Conservation (phyloP, 1,140 invertebrate genomes). For the Hylyphantes graminicola region DNA sequence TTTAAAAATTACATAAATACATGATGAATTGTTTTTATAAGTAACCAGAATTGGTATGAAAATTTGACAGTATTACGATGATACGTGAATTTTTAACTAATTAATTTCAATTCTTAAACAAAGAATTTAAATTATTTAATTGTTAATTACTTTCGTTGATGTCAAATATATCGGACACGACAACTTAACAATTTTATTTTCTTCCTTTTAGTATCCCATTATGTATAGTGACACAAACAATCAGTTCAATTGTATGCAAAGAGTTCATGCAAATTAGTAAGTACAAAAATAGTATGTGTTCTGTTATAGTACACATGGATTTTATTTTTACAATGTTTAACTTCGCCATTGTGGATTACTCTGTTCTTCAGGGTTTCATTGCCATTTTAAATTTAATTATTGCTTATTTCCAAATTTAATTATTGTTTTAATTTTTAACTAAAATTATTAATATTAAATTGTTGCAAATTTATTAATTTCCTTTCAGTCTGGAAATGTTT, state of each 20-base stretch:
- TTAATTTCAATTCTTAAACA: background rate
- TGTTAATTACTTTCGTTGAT: background rate
- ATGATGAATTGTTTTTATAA: background rate
- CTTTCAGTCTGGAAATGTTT: constrained; percentile 69
- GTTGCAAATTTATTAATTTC: background rate
- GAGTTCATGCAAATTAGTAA: constrained; percentile 72
- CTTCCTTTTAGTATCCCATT: constrained; percentile 65
- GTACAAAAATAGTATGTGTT: constrained; percentile 45
- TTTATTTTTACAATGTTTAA: background rate
- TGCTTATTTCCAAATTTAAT: too few relatives aligned
- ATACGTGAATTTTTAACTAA: too few relatives aligned
- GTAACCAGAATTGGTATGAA: background rate
- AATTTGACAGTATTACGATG: too few relatives aligned
- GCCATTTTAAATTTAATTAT: too few relatives aligned
- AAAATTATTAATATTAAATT: too few relatives aligned
- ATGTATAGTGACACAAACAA: constrained; percentile 65
- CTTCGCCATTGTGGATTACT: background rate
- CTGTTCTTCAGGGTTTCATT: background rate
- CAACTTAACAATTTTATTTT: background rate
- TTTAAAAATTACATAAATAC: background rate
- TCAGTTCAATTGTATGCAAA: constrained; percentile 68
- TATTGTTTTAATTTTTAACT: too few relatives aligned
- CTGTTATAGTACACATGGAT: background rate
- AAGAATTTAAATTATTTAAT: background rate
- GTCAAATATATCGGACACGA: background rate